Evolutionary conservation across 2,888 invertebrate genomes (phyloP).

Genomic region (Megamerina dolium): DNA sequence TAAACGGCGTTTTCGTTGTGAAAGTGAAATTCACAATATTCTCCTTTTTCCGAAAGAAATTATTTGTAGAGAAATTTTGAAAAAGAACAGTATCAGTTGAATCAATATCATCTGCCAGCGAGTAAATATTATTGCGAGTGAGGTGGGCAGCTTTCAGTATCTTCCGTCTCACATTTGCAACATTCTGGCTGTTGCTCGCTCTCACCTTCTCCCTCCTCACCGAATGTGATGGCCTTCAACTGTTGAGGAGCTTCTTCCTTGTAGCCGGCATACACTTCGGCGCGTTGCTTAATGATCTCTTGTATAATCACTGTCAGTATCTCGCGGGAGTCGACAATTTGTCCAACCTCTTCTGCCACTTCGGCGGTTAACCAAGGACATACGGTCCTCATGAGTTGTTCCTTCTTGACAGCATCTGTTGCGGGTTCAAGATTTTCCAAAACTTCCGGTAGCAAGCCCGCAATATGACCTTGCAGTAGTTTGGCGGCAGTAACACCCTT

Average conservation of each 20-base stretch:
- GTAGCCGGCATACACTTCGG: constrained; percentile 48
- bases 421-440: constrained; percentile 63
- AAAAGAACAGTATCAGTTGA: too few relatives aligned
- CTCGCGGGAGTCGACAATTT: constrained; percentile 73
- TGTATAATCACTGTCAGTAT: constrained; percentile 73
- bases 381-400: constrained; percentile 63
- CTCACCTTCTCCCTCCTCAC: constrained; percentile 19
- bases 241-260: constrained; percentile 23
- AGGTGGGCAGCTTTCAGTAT: too few relatives aligned
- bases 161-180: constrained; percentile 30
- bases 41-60: too few relatives aligned
- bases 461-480: constrained; percentile 79
- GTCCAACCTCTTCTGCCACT: constrained; percentile 74
- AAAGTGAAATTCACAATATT: too few relatives aligned
- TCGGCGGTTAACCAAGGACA: constrained; percentile 78
- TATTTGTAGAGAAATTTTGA: too few relatives aligned
- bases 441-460: constrained; percentile 77
- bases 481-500: constrained; percentile 76
- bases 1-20: too few relatives aligned
- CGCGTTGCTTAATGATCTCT: constrained; percentile 71
- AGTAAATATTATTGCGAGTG: too few relatives aligned
- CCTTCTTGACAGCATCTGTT: constrained; percentile 43
- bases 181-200: constrained; percentile 23
- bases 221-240: background rate
- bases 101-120: too few relatives aligned